Base-by-base conservation (phyloP, 2,797 vertebrate species). In the Adelosebastes latens region DNA sequence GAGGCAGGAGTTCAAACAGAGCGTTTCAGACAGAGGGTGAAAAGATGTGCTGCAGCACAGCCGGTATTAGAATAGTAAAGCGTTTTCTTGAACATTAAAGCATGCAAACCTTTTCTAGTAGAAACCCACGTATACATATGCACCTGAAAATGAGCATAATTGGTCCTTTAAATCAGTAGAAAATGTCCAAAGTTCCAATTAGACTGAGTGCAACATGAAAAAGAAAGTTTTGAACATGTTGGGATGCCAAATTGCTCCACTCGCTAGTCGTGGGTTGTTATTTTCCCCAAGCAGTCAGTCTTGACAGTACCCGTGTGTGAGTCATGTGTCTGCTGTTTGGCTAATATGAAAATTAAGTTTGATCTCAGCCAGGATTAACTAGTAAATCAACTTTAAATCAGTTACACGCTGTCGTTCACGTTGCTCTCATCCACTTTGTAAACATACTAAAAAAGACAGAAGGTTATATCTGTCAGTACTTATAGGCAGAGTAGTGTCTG, bases 291-390 rank as follows among this genome's bases (percentile, higher is more conserved):
- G 29, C 24, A 75, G 24, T 64, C 55, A 16, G 14, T 52, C 34
- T 32, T 59, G 31, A 52, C 61, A 72, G 71, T 36, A 39, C 22
- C n/a, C n/a, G 32, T 46, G 63, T 49, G n/a, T 64, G 18, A 62
- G 70, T 86, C 83, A 67, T 89, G 81, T 66, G 87, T 79, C 56
- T 85, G 69, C 60, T 81, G 49, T 87, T 87, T 85, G 73, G 63
- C 53, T 87, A 80, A 84, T 83, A 66, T 4, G 34, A 77, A 83
- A 87, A 89, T 90, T 24, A 72, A 65, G 56, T 91, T 91, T 76
- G 71, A 86, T 88, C 79, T 79, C 34, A 39, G 72, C 65, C 24
- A 52, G 53, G 39, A 76, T 84, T 80, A 69, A 73, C 53, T 27
- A 70, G 24, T 13, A 66, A 87, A 85, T 87, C 27, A 42, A 62